Base-by-base conservation (phyloP, 2,797 vertebrate species). In the Sebastes diaconus region DNA sequence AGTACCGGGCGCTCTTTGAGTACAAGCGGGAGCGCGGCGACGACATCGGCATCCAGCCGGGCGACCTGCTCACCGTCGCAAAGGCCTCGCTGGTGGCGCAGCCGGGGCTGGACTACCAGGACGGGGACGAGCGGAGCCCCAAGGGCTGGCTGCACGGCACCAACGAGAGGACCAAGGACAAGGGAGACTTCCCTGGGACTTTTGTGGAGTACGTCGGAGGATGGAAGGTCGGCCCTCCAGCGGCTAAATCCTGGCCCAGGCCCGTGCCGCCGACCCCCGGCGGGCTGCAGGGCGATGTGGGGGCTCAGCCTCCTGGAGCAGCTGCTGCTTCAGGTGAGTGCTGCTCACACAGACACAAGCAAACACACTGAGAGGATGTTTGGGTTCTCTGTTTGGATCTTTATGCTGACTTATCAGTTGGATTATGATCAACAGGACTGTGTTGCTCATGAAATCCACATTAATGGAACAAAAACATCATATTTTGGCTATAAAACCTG, bases 131-230 rank as follows among this genome's bases (percentile, higher is more conserved):
- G 87, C 89, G 88, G 5, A 95, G 46, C 90, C 96, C 96, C 70
- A 93, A 93, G 32, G 96, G 96, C 8, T 96, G 96, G 96, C 93
- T 97, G 76, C 94, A 95, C 7, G 96, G 96, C 75, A 77, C 94
- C 92, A 97, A 96, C 16, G 95, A 97, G 75, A 90, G 94, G 86
- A 96, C 95, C 92, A 96, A 96, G 86, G 96, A 97, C 83, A 94
- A 90, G 8, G 96, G 96, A 0, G 87, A 96, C 93, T 97, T 97
- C 71, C 97, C 96, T 0, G 94, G 96, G 81, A 96, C 96, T 18
- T 97, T 96, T 84, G 96, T 96, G 93, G 96, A 97, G 89, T 96
- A 96, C 59, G 89, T 96, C 42, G 96, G 95, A 9, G 92, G 88
- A 1, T 3, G 94, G 6, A 92, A 92, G 29, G 14, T 87, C 1